phyloP scores from a whole-genome alignment of 2,113 vertebrate genomes.

The Physeter macrocephalus region DNA sequence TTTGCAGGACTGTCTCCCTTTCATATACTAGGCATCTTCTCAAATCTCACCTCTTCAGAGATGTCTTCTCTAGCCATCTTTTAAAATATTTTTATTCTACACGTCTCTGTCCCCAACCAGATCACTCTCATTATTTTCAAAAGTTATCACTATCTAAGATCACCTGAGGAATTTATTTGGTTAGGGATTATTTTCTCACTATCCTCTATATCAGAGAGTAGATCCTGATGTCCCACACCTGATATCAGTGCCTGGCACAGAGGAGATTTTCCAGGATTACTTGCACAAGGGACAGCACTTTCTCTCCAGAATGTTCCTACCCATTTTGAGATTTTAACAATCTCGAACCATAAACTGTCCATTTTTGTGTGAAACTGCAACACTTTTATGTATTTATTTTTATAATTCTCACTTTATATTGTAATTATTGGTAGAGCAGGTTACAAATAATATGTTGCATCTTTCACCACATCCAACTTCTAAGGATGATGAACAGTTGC shows the following conservation, averaged over 20 bases:
- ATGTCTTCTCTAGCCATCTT: background rate
- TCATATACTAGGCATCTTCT: background rate
- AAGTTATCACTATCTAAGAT: background rate
- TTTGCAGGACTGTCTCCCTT: background rate
- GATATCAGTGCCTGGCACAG: background rate
- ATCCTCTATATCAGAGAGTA: background rate
- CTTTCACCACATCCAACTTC: background rate
- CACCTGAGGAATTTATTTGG: background rate
- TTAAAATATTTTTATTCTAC: background rate
- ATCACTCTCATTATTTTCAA: background rate
- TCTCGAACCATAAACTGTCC: background rate
- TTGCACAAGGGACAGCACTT: too few relatives aligned
- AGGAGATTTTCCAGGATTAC: background rate
- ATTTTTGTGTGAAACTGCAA: background rate
- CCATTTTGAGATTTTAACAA: background rate
- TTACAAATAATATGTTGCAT: background rate
- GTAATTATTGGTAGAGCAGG: background rate
- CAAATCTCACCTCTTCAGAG: background rate
- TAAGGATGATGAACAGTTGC: background rate
- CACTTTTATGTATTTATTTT: background rate
- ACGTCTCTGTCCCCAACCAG: background rate
- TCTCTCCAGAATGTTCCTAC: background rate
- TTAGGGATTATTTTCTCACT: background rate
- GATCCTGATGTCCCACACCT: background rate
- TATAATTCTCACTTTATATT: background rate